phyloP scores from a whole-genome alignment of 1,140 invertebrate species.

The Chironomus tepperi region DNA sequence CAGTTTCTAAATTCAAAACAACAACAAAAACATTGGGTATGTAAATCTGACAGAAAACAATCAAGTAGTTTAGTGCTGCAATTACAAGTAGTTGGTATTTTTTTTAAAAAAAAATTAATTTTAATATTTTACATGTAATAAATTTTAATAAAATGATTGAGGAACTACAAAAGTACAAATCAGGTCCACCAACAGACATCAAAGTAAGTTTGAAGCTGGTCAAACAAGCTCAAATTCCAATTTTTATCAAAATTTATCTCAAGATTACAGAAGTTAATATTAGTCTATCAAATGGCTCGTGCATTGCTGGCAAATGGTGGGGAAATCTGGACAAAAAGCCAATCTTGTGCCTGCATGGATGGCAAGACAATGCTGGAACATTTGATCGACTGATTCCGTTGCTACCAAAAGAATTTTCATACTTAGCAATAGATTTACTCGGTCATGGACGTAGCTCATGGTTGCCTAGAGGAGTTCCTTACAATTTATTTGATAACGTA shows the following conservation, averaged over 20 bases:
- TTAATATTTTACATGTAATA: neutral
- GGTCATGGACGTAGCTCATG: constrained; percentile 24
- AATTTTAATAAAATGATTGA: neutral
- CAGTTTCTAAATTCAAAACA: no score
- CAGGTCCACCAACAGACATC: no score
- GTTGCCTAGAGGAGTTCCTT: neutral
- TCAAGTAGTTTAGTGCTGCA: no score
- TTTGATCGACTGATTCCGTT: constrained; percentile 54
- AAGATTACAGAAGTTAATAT: neutral
- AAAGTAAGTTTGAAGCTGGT: no score
- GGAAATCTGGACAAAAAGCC: constrained; percentile 47
- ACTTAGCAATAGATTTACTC: constrained; percentile 56
- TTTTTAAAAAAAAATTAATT: no score
- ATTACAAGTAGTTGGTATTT: neutral
- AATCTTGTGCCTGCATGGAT: constrained; percentile 57
- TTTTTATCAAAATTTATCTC: neutral
- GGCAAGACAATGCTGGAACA: constrained; percentile 58
- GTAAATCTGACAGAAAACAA: no score
- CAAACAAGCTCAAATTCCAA: no score
- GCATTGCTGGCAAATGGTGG: constrained; percentile 40
- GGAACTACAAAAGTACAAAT: no score
- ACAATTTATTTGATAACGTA: constrained; percentile 29
- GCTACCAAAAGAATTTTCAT: constrained; percentile 43
- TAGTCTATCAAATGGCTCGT: constrained; percentile 32
- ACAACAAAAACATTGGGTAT: no score